Evolutionary conservation across 2,113 vertebrate genomes (phyloP).

Genomic region (Eulemur rufifrons): DNA sequence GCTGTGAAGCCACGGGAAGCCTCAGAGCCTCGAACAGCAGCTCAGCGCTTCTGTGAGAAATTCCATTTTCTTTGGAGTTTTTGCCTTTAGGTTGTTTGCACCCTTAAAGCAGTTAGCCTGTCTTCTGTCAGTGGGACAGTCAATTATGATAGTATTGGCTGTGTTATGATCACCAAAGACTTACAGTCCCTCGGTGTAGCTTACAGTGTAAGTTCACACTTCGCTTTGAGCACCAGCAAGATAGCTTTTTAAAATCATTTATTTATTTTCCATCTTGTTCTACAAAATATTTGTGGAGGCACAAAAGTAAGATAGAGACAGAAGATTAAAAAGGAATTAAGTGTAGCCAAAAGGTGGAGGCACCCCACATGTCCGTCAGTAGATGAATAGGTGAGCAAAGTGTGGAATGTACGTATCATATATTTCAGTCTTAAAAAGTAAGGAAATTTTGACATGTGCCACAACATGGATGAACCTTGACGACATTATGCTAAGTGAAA

Average conservation of each 20-base stretch:
- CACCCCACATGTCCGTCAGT: not conserved
- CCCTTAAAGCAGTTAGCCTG: not conserved
- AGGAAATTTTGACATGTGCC: not conserved
- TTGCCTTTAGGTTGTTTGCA: not conserved
- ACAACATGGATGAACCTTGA: not conserved
- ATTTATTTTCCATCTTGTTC: not conserved
- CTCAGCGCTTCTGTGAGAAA: constrained; percentile 92
- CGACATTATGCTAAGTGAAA: not conserved
- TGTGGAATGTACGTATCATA: not conserved
- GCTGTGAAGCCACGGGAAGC: constrained; percentile 84
- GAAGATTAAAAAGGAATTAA: constrained; percentile 25
- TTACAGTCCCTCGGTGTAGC: not conserved
- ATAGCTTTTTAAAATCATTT: not conserved
- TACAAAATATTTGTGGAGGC: not conserved
- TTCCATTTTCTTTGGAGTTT: not conserved
- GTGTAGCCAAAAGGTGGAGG: not conserved
- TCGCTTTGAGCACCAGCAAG: not conserved
- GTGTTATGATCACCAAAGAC: not conserved
- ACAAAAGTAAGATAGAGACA: not conserved
- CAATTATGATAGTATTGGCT: not conserved
- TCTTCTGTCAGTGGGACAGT: not conserved
- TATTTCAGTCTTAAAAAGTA: not conserved
- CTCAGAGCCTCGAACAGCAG: constrained; percentile 84
- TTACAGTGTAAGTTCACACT: not conserved
- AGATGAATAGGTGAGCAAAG: not conserved